Conservation (phyloP, 1,140 invertebrate species). For the Episyrphus balteatus region DNA sequence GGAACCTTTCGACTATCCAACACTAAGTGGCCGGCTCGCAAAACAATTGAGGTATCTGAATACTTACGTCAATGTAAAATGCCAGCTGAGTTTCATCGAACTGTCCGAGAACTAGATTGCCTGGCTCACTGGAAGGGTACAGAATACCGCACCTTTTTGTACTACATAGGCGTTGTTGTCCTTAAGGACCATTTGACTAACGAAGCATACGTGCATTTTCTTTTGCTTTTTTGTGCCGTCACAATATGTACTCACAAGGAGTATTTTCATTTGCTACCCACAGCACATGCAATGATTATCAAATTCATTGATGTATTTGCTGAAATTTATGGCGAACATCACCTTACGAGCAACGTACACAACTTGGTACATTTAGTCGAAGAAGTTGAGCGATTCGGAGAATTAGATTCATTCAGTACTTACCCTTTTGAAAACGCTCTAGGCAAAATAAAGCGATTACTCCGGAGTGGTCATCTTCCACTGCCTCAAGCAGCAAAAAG, state of each 20-base stretch:
- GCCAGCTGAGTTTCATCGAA: background rate
- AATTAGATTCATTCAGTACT: background rate
- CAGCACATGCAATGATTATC: background rate
- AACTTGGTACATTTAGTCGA: background rate
- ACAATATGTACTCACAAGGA: background rate
- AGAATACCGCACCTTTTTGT: constrained; percentile 1
- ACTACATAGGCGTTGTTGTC: background rate
- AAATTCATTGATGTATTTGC: background rate
- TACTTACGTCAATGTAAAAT: background rate
- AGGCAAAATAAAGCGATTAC: background rate
- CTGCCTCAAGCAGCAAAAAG: background rate
- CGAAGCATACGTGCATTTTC: background rate
- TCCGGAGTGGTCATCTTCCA: background rate
- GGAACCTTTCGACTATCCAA: constrained; percentile 4
- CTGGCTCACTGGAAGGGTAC: background rate
- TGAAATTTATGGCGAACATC: background rate
- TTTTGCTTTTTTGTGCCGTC: background rate
- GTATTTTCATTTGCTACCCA: background rate
- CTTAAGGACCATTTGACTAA: background rate
- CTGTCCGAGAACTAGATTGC: too few species aligned
- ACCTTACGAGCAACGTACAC: background rate
- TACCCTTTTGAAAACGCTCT: too few species aligned
- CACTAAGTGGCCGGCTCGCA: constrained; percentile 4
- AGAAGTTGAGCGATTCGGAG: background rate
- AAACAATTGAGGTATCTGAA: background rate